phyloP scores from a whole-genome alignment of 1,140 invertebrate genomes.

The Portunus trituberculatus region DNA sequence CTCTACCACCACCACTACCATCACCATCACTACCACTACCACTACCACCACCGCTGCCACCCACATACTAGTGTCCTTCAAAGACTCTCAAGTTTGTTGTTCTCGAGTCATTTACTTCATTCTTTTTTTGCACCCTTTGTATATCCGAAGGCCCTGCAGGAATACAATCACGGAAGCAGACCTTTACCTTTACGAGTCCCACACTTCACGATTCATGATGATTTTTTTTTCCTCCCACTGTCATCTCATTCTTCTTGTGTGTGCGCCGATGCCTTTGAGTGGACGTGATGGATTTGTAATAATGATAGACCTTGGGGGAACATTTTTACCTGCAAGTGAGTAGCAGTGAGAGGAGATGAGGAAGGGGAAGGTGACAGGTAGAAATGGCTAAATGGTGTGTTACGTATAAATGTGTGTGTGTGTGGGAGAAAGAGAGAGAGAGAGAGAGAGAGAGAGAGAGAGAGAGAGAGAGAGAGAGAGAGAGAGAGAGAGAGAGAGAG shows the following conservation, averaged over 20 bases:
- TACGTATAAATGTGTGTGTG: too few relatives aligned
- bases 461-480: slow-evolving; percentile 20
- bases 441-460: slow-evolving; percentile 18
- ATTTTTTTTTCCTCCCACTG: background rate
- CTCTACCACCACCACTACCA: background rate
- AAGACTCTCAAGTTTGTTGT: background rate
- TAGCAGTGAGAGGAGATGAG: background rate
- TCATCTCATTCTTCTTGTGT: background rate
- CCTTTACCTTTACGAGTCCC: background rate
- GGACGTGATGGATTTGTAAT: background rate
- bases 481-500: slow-evolving; percentile 10
- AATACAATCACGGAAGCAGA: background rate
- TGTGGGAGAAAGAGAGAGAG: background rate
- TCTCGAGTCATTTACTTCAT: background rate
- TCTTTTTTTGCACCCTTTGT: background rate
- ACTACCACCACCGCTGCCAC: background rate
- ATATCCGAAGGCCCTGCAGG: background rate
- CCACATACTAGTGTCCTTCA: background rate
- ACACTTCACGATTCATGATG: background rate
- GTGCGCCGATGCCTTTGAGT: background rate
- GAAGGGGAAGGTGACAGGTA: background rate
- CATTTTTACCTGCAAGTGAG: background rate
- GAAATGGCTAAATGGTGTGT: background rate
- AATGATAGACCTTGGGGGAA: background rate
- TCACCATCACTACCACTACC: background rate